These are phyloP conservation scores for Coturnix japonica DNA, from an alignment of 2,113 vertebrate species.

Conservation along the genomic window DNA sequence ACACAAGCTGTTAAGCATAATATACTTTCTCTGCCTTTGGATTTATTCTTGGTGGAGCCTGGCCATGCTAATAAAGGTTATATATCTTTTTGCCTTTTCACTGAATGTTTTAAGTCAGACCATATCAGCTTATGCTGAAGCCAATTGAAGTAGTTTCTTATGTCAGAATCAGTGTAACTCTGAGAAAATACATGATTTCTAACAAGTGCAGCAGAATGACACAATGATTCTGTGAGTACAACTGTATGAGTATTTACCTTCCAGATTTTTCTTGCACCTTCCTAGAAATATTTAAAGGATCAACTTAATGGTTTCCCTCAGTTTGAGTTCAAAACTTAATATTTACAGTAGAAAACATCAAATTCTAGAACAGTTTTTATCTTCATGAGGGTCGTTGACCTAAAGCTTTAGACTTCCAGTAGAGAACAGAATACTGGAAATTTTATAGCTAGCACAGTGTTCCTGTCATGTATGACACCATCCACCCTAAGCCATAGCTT, in stretches of 20 bases:
- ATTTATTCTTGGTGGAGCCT: not conserved
- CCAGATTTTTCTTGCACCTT: not conserved
- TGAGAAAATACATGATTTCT: not conserved
- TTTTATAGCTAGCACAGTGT: not conserved
- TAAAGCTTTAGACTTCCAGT: not conserved
- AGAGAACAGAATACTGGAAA: not conserved
- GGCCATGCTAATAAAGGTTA: not conserved
- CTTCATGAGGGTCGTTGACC: not conserved
- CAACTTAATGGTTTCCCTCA: not conserved
- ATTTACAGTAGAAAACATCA: not conserved
- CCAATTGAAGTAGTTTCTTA: not conserved
- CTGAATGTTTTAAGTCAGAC: not conserved
- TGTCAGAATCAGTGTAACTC: not conserved
- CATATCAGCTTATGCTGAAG: not conserved
- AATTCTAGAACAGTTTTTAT: not conserved
- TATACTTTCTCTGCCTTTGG: not conserved
- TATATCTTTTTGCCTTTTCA: not conserved
- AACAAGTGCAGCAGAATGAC: not conserved
- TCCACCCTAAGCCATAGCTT: not conserved
- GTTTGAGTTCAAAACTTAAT: not conserved
- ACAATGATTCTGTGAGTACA: not conserved
- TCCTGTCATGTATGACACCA: not conserved
- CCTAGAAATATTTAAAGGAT: not conserved
- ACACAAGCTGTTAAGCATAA: accelerated
- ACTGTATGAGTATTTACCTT: not conserved